These are phyloP conservation scores for Trachymyrmex cornetzi DNA, from an alignment of 1,140 invertebrate genomes.

Conservation along the genomic window DNA sequence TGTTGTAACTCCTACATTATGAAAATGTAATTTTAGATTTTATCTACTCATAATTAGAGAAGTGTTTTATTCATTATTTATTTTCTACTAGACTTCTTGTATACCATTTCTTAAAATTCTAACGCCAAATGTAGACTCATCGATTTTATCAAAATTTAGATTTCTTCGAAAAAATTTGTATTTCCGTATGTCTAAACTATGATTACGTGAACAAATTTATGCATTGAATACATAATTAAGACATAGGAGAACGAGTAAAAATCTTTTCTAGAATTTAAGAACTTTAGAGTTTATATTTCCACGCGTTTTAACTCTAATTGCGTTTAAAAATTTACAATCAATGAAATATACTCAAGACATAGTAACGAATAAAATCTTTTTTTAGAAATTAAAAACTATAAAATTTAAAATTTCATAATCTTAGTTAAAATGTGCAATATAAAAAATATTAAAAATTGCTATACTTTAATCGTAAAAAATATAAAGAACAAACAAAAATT, in stretches of 20 bases:
- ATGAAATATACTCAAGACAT: not conserved
- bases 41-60: not conserved
- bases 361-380: not conserved
- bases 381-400: not conserved
- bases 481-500: not conserved
- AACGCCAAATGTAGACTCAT: not conserved
- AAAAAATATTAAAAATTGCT: not conserved
- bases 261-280: not conserved
- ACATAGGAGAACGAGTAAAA: not conserved
- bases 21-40: not conserved
- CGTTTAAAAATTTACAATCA: not conserved
- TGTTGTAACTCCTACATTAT: not conserved
- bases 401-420: not conserved
- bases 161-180: not conserved
- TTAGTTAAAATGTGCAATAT: not conserved
- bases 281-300: not conserved
- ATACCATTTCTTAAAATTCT: not conserved
- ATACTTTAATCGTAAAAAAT: not conserved
- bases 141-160: too few relatives aligned
- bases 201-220: not conserved
- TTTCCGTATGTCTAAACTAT: not conserved
- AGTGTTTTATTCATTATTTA: not conserved
- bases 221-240: not conserved
- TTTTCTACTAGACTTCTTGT: not conserved
- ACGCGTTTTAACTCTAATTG: not conserved